Evolutionary conservation across 1,140 invertebrate genomes (phyloP).

Genomic region (Apis mellifera): DNA sequence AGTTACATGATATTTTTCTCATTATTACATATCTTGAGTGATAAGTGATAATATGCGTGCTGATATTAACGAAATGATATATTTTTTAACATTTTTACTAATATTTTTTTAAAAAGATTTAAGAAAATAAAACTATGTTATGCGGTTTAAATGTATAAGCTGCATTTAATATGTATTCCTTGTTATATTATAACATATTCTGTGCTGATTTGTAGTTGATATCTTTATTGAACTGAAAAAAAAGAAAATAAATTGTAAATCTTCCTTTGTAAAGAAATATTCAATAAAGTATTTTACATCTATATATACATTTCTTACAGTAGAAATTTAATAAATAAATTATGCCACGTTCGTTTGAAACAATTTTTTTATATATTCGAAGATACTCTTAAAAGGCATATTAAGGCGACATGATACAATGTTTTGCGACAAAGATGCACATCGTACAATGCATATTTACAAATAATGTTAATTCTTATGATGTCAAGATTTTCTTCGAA

Average conservation of each 20-base stretch:
- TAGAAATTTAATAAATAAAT: neutral
- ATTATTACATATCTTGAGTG: neutral
- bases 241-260: neutral
- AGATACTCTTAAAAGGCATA: slow-evolving; percentile 34
- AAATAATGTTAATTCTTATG: slow-evolving; percentile 34
- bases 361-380: slow-evolving; percentile 46
- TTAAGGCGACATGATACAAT: slow-evolving; percentile 47
- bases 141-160: neutral
- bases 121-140: neutral
- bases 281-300: slow-evolving; percentile 40
- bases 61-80: slow-evolving; percentile 4
- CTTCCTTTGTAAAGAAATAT: slow-evolving; percentile 2
- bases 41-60: neutral
- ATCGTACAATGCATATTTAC: slow-evolving; percentile 52
- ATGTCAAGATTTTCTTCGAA: slow-evolving; percentile 32
- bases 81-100: slow-evolving; percentile 37
- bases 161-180: neutral
- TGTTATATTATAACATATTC: neutral
- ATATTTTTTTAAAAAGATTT: slow-evolving; percentile 28
- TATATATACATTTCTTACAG: neutral
- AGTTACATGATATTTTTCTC: neutral
- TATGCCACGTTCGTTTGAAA: neutral
- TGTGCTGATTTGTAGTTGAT: slow-evolving; percentile 3
- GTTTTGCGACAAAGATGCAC: slow-evolving; percentile 2
- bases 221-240: slow-evolving; percentile 15